Conservation (phyloP, 2,888 invertebrate species). For the Carabus problematicus region DNA sequence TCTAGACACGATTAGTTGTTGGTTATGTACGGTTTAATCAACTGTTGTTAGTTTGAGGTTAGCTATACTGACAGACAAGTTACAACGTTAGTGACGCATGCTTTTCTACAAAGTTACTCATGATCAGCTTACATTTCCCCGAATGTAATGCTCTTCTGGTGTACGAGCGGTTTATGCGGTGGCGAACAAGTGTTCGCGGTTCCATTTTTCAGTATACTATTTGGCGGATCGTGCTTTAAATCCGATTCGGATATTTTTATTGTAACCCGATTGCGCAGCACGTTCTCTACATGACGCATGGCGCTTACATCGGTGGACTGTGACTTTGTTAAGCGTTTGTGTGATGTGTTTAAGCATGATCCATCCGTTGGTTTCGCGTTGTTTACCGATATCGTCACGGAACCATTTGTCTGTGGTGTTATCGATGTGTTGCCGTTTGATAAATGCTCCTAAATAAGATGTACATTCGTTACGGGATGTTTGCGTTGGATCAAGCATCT, state of each 20-base stretch:
- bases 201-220: conserved; percentile 63
- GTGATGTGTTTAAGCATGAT: conserved; percentile 43
- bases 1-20: no score
- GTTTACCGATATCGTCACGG: conserved; percentile 56
- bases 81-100: no score
- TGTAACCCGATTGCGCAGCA: conserved; percentile 54
- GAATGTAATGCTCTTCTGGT: conserved; percentile 61
- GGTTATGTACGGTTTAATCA: no score
- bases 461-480: no score
- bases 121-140: conserved; percentile 59
- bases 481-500: conserved; percentile 4
- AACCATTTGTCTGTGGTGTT: conserved; percentile 56
- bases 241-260: conserved; percentile 52
- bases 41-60: no score
- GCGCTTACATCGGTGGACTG: conserved; percentile 53
- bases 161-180: conserved; percentile 53
- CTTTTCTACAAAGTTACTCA: neutral
- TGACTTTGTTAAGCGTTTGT: conserved; percentile 54
- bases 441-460: conserved; percentile 56
- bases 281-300: conserved; percentile 48
- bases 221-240: conserved; percentile 55
- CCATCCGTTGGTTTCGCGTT: conserved; percentile 44
- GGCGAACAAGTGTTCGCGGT: conserved; percentile 50
- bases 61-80: no score
- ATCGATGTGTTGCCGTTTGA: conserved; percentile 50